Evolutionary conservation across 2,113 vertebrate species (phyloP), one percentile per base, ranked within the genome.

Genomic region (Oreochromis niloticus): DNA sequence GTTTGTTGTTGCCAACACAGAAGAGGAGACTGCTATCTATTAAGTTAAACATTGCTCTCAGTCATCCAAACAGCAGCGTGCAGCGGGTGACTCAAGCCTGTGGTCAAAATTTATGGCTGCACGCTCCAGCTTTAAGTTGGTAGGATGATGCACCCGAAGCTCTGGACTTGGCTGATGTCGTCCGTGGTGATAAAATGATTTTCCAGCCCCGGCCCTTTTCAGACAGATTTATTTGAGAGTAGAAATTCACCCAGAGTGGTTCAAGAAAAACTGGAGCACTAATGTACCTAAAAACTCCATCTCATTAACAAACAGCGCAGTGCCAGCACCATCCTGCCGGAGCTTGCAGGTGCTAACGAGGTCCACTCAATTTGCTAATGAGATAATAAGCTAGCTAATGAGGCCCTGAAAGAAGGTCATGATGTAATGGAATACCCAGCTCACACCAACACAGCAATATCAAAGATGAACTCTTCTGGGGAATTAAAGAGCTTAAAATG

Each of bases 341-440:
- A 80, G 85, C 75, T 91, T 66, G 52, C 83, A 91, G 93, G 89
- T 92, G 91, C 92, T 91, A 95, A 93, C 90, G 13, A 94, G 92
- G 89, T 88, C 88, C 89, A 68, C 78, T 84, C 88, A 87, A 90
- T 92, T 91, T 80, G 78, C 87, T 96, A 96, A 96, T 93, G 88
- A 93, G 94, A 93, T 93, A 95, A 95, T 81, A 34, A 91, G 93
- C 73, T 34, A 83, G 90, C 87, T 96, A 95, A 95, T 95, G 92
- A 95, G 94, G 89, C 85, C 87, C 85, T 82, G 88, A 93, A 95
- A 95, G 87, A 94, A 94, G 94, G 94, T 96, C 94, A 95, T 92
- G 92, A 91, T 95, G 94, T 94, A 95, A 95, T 95, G 88, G 52
- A 93, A 94, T 85, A 93, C 84, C 32, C 66, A 63, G 83, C 86